These are phyloP conservation scores for Callocephalon fimbriatum DNA, from an alignment of 2,113 vertebrate species.

Conservation along the genomic window DNA sequence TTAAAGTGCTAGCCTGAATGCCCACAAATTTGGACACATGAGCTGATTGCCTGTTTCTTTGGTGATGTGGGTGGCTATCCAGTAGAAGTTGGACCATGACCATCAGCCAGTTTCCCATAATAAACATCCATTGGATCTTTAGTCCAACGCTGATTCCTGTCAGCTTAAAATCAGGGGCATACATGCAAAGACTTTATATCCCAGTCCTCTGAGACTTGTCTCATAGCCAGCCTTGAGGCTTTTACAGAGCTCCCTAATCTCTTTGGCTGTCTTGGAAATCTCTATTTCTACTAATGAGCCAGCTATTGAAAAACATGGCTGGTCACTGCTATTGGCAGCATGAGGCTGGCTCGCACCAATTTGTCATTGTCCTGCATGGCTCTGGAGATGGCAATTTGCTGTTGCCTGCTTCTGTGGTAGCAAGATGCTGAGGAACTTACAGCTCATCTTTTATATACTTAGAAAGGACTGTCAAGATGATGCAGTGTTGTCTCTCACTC, in stretches of 20 bases:
- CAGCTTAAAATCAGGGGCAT: not conserved
- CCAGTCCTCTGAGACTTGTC: not conserved
- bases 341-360: not conserved
- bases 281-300: slow-evolving; percentile 23
- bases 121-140: not conserved
- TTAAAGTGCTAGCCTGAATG: not conserved
- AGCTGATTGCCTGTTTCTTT: not conserved
- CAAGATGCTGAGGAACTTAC: not conserved
- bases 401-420: not conserved
- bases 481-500: slow-evolving; percentile 1
- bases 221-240: not conserved
- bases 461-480: slow-evolving; percentile 27
- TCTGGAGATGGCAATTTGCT: slow-evolving; percentile 7
- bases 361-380: not conserved
- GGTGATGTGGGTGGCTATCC: not conserved
- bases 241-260: not conserved
- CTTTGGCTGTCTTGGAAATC: not conserved
- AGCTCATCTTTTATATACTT: not conserved
- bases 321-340: not conserved
- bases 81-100: not conserved
- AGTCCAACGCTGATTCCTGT: not conserved
- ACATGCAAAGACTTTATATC: not conserved
- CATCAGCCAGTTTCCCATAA: not conserved
- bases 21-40: not conserved
- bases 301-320: not conserved